Base-by-base conservation (phyloP, 2,113 vertebrate species). In the Engystomops pustulosus region DNA sequence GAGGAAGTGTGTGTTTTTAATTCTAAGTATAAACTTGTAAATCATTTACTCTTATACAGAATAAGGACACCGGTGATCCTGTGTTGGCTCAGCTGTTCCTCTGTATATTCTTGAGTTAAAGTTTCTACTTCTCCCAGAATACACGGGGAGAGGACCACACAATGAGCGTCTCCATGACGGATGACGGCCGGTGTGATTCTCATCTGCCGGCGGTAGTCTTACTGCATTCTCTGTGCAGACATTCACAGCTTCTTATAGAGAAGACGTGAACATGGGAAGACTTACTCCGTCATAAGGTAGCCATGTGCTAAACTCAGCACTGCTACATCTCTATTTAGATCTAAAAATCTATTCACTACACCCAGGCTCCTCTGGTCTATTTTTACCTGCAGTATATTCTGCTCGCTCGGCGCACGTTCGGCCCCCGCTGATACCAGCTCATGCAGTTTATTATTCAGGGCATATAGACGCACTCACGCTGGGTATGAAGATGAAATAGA, bases 311-410 rank as follows among this genome's bases (percentile, higher is more conserved):
- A n/a, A n/a, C n/a, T n/a, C n/a, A n/a, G 6, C 38, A 45, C 18
- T 58, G 17, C 41, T 36, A 2, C 18, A 11, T 77, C 49, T n/a
- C 20, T 11, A 32, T 17, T 17, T n/a, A n/a, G n/a, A n/a, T n/a
- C n/a, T n/a, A n/a, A n/a, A n/a, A n/a, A n/a, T n/a, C n/a, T n/a
- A n/a, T n/a, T n/a, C n/a, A n/a, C n/a, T n/a, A n/a, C n/a, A n/a
- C 68, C 1, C 23, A 3, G 5, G 20, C 68, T 71, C 72, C 18
- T 38, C 74, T 3, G 14, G 74, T 23, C 23, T 77, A 58, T 77
- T 77, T 77, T 55, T 58, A 51, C 45, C 74, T 58, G 10, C 72
- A 34, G 18, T 55, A 36, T 65, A 25, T 34, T 55, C 27, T 20
- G 25, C 30, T 76, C 18, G 7, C 47, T 34, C 4, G 6, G 15